Percentiles rank a stretch among this genome's conserved stretches.
Conservation (phyloP, 2,888 invertebrate species). For the Phengaris alcon region DNA sequence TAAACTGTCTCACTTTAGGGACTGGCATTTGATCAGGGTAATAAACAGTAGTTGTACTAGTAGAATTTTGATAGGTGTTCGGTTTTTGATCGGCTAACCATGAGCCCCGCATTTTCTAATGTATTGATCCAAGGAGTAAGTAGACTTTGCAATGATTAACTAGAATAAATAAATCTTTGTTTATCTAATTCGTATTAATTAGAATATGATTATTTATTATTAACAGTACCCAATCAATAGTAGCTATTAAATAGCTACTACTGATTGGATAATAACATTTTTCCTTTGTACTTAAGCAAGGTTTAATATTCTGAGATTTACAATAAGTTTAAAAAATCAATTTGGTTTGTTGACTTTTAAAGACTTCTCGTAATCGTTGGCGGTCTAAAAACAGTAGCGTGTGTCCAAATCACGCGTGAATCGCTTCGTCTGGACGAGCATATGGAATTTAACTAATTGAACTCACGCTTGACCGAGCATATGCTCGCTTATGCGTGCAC, state of each 20-base stretch:
- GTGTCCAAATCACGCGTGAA: background rate
- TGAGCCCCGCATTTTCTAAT: no score
- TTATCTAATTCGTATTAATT: background rate
- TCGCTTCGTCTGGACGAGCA: background rate
- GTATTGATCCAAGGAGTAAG: no score
- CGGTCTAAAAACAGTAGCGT: background rate
- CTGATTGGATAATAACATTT: no score
- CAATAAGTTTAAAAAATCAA: background rate
- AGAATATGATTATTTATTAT: background rate
- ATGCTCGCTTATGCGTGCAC: conserved; percentile 7
- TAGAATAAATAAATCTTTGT: background rate
- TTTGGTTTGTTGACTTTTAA: background rate
- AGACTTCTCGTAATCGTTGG: background rate
- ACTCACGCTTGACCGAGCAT: background rate
- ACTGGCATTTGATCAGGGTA: no score
- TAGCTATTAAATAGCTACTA: background rate
- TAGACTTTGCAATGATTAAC: background rate
- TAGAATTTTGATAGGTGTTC: no score
- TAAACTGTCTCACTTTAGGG: no score
- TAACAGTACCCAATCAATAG: background rate
- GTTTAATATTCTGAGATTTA: background rate
- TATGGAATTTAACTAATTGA: conserved; percentile 4
- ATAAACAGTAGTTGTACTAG: no score
- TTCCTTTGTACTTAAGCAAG: background rate
- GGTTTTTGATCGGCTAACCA: no score